Evolutionary conservation across 2,113 vertebrate species (phyloP).

Genomic region (Semnornis frantzii): DNA sequence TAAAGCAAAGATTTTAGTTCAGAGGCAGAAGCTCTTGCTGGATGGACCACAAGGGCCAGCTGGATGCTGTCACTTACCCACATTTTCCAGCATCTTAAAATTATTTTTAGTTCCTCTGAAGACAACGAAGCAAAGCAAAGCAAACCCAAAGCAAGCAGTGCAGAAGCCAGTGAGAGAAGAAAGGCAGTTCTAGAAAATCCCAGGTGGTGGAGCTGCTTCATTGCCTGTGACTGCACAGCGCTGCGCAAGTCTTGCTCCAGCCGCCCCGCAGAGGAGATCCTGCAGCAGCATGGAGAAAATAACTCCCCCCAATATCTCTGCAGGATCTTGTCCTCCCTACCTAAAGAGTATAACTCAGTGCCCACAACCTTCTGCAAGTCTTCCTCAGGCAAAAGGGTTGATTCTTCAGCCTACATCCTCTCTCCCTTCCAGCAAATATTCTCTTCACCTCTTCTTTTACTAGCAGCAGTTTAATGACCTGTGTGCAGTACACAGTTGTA

Average conservation of each 20-base stretch:
- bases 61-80: neutral
- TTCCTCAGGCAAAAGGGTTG: neutral
- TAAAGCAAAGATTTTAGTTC: neutral
- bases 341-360: neutral
- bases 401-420: neutral
- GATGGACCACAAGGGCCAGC: neutral
- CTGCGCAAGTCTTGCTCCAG: neutral
- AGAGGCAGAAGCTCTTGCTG: neutral
- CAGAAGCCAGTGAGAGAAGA: neutral
- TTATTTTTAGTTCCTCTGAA: neutral
- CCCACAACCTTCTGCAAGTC: neutral
- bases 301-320: neutral
- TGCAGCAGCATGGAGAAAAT: neutral
- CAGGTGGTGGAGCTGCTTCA: conserved; percentile 74
- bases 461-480: neutral
- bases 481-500: neutral
- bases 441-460: neutral
- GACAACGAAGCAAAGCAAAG: neutral
- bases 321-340: neutral
- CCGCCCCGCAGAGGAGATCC: neutral
- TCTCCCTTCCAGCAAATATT: neutral
- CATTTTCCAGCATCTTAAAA: neutral
- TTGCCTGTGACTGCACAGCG: neutral
- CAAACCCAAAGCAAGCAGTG: rapidly evolving
- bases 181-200: conserved; percentile 18